A percentile compares a stretch with the other conserved stretches of the same genome.
phyloP scores from a whole-genome alignment of 2,797 vertebrate genomes.

The Hemibagrus guttatus region DNA sequence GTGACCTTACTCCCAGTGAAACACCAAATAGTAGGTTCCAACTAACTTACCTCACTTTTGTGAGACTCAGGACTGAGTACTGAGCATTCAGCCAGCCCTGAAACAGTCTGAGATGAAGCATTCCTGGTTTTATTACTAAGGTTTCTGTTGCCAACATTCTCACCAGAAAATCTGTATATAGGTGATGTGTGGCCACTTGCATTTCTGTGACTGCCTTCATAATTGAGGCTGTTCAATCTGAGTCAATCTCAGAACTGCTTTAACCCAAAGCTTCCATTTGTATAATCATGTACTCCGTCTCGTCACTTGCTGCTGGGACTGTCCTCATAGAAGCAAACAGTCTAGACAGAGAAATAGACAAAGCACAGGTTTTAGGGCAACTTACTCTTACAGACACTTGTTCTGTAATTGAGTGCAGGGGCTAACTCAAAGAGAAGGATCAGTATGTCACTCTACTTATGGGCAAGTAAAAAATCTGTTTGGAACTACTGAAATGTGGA shows the following conservation, averaged over 20 bases:
- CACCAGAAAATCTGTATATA: constrained; percentile 2
- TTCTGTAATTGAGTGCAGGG: not conserved
- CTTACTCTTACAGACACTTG: not conserved
- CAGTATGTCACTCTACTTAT: not conserved
- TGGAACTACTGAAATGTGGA: not conserved
- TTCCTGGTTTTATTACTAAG: not conserved
- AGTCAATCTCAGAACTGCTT: not conserved
- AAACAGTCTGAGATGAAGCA: not conserved
- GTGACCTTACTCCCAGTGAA: not conserved
- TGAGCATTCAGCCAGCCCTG: not conserved
- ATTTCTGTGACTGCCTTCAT: not conserved
- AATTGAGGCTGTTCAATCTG: not conserved
- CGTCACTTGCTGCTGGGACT: not conserved
- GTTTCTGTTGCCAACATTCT: not conserved
- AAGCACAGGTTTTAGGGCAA: not conserved
- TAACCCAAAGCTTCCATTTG: not conserved
- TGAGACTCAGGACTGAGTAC: not conserved
- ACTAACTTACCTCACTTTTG: not conserved
- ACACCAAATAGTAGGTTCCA: not conserved
- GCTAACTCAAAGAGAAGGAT: not conserved
- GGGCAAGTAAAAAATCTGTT: not conserved
- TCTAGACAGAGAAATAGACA: not conserved
- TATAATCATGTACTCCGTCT: not conserved
- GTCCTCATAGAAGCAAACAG: not conserved
- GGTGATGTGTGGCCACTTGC: not conserved